Evolutionary conservation across 2,888 invertebrate genomes (phyloP).

Genomic region (Taenaris catops): DNA sequence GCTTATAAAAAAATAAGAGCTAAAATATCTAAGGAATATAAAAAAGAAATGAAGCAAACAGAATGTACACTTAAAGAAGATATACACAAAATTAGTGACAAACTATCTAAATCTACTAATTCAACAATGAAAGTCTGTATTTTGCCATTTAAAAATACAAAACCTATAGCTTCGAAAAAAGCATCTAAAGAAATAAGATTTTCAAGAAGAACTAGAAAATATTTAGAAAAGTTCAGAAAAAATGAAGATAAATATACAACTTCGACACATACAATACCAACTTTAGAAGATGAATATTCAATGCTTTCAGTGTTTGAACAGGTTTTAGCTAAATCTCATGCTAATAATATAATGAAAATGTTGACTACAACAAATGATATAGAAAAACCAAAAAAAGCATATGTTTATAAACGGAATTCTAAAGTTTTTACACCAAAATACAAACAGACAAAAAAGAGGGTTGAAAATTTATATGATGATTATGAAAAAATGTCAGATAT

Average conservation of each 20-base stretch:
- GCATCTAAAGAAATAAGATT: conserved; percentile 4
- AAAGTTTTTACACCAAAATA: conserved; percentile 21
- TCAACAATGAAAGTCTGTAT: conserved; percentile 1
- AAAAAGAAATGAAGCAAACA: conserved; percentile 29
- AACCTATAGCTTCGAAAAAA: background rate
- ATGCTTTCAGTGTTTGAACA: conserved; percentile 46
- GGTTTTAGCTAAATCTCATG: conserved; percentile 39
- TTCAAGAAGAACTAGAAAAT: conserved; percentile 7
- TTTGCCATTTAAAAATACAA: conserved; percentile 1
- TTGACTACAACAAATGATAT: conserved; percentile 28
- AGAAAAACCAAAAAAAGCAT: conserved; percentile 19
- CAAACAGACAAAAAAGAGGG: conserved; percentile 26
- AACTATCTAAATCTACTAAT: conserved; percentile 11
- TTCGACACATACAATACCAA: conserved; percentile 23
- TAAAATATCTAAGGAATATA: conserved; percentile 34
- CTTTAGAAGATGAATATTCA: conserved; percentile 36
- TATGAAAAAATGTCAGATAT: conserved; percentile 28
- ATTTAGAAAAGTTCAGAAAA: background rate
- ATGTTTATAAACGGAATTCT: conserved; percentile 33
- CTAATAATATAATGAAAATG: conserved; percentile 37
- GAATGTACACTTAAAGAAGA: conserved; percentile 28
- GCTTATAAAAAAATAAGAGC: conserved; percentile 38
- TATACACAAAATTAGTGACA: conserved; percentile 10
- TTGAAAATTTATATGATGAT: conserved; percentile 29
- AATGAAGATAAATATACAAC: background rate